Evolutionary conservation across 1,140 invertebrate genomes (phyloP).

Genomic region (Stegodyphus mimosarum): DNA sequence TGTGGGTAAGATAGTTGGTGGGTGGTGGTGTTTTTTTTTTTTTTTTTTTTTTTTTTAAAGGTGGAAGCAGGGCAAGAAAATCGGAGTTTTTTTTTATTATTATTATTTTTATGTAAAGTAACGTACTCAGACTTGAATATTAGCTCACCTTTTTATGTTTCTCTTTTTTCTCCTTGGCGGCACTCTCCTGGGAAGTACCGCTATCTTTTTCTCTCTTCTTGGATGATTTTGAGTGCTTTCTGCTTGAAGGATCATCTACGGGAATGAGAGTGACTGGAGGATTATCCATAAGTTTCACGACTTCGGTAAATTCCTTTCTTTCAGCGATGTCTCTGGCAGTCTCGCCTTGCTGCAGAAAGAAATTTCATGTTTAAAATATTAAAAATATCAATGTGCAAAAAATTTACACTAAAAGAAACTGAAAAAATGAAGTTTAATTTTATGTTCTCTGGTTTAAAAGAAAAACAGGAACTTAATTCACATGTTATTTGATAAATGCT

Average conservation of each 20-base stretch:
- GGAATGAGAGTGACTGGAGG: constrained; percentile 70
- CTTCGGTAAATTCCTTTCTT: constrained; percentile 85
- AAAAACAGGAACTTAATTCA: too few species aligned
- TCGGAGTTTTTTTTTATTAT: too few species aligned
- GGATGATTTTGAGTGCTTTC: constrained; percentile 69
- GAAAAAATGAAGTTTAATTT: neutral
- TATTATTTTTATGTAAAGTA: too few species aligned
- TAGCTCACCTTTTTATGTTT: constrained; percentile 37
- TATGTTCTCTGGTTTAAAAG: too few species aligned
- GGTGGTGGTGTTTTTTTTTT: too few species aligned
- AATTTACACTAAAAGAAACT: constrained; percentile 5
- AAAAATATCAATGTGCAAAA: too few species aligned
- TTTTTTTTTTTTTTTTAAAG: too few species aligned
- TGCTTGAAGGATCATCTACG: constrained; percentile 62
- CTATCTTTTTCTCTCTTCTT: constrained; percentile 62
- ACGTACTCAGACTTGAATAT: neutral
- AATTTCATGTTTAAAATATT: too few species aligned
- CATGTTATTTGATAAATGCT: too few species aligned
- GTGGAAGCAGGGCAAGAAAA: too few species aligned
- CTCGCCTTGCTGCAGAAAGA: constrained; percentile 78
- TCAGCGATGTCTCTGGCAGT: constrained; percentile 89
- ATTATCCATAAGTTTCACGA: constrained; percentile 80
- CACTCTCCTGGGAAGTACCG: constrained; percentile 63
- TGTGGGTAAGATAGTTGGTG: too few species aligned
- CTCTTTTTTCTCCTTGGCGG: constrained; percentile 65